Conservation (phyloP, 1,140 invertebrate species). For the Sycophila sp. region DNA sequence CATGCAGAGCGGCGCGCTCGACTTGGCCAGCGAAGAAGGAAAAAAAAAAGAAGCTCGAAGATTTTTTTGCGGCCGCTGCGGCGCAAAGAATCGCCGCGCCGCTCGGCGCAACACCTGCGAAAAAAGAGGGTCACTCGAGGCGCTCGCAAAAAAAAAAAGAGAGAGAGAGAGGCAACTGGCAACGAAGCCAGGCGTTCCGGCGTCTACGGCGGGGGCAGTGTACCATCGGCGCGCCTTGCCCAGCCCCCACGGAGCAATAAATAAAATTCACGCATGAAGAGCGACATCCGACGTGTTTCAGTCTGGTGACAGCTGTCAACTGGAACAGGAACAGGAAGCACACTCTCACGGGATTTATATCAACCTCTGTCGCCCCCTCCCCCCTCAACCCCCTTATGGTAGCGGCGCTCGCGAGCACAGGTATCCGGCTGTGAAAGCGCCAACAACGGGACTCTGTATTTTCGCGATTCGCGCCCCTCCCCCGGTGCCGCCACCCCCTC, state of each 20-base stretch:
- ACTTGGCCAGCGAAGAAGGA: too few species aligned
- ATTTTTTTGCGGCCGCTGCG: too few species aligned
- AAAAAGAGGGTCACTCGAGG: too few species aligned
- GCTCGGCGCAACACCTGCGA: too few species aligned
- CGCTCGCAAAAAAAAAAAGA: too few species aligned
- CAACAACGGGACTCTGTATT: background rate
- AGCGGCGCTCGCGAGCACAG: background rate
- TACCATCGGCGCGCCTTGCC: background rate
- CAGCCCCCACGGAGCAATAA: constrained; percentile 43
- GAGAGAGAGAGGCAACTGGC: too few species aligned
- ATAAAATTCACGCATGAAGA: constrained; percentile 53
- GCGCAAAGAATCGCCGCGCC: too few species aligned
- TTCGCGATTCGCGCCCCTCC: background rate
- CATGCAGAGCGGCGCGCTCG: too few species aligned
- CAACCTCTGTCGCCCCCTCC: constrained; percentile 34
- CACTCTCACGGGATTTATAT: constrained; percentile 55
- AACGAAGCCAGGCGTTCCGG: background rate
- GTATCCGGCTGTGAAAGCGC: constrained; percentile 35
- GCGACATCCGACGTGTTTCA: constrained; percentile 51
- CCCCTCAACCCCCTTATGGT: too few species aligned
- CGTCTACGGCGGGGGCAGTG: background rate
- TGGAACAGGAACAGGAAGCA: constrained; percentile 49
- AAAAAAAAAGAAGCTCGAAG: too few species aligned
- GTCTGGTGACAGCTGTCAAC: constrained; percentile 54
- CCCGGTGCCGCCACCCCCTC: background rate